Percentiles rank a stretch among this genome's conserved stretches.
These are phyloP conservation scores for Amiota minor DNA, from an alignment of 2,888 invertebrate species.

Conservation along the genomic window DNA sequence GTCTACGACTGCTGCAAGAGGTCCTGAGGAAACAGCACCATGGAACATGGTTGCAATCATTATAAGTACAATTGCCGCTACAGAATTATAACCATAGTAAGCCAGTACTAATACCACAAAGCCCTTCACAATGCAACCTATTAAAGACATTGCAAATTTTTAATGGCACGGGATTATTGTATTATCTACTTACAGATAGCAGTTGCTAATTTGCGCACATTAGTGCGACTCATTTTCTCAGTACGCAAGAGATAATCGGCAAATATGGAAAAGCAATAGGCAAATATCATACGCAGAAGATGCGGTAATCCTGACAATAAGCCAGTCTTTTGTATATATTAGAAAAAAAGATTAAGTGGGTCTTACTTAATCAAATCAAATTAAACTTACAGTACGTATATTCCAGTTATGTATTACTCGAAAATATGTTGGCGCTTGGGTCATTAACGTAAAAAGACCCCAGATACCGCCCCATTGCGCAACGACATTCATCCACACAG, in stretches of 20 bases:
- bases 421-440: constrained; percentile 82
- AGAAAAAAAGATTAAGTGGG: neutral
- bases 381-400: constrained; percentile 77
- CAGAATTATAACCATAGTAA: constrained; percentile 78
- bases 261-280: constrained; percentile 76
- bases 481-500: constrained; percentile 79
- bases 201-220: constrained; percentile 79
- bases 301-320: constrained; percentile 80
- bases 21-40: constrained; percentile 81
- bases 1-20: constrained; percentile 80
- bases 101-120: constrained; percentile 78
- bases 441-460: constrained; percentile 81
- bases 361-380: constrained; percentile 49
- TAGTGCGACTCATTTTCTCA: constrained; percentile 77
- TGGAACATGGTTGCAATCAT: constrained; percentile 78
- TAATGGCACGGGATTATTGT: neutral
- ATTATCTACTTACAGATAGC: constrained; percentile 74
- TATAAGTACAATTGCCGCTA: constrained; percentile 77
- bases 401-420: constrained; percentile 81
- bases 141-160: constrained; percentile 19
- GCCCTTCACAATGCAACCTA: constrained; percentile 78
- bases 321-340: constrained; percentile 72
- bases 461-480: constrained; percentile 81
- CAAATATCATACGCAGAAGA: constrained; percentile 77
- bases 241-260: constrained; percentile 77